Conservation (phyloP, 2,797 vertebrate genomes). For the Sphenodon punctatus region DNA sequence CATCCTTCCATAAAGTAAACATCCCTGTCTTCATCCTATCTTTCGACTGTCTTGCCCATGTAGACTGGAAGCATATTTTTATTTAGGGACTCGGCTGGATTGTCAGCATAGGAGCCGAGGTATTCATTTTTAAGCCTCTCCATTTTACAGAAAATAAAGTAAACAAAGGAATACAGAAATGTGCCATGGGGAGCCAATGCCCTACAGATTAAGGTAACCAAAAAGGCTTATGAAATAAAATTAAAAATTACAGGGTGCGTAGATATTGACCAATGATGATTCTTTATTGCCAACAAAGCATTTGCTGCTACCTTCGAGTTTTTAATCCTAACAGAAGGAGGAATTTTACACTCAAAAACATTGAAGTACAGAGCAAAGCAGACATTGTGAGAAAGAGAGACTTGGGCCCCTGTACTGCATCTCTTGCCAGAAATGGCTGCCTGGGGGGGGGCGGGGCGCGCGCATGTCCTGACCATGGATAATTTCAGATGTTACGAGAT, state of each 20-base stretch:
- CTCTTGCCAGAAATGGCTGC: too few species aligned
- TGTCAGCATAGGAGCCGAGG: accelerated
- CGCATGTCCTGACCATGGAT: too few species aligned
- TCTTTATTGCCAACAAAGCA: constrained; percentile 32
- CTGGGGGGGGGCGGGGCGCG: too few species aligned
- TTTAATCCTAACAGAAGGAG: constrained; percentile 15
- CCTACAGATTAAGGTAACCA: constrained; percentile 35
- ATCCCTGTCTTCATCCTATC: too few species aligned
- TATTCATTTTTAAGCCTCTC: constrained; percentile 6
- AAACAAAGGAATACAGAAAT: not conserved
- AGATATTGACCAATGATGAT: constrained; percentile 29
- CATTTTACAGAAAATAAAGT: not conserved
- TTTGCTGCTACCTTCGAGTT: constrained; percentile 39
- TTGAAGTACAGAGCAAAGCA: constrained; percentile 16
- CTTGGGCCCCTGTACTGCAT: constrained; percentile 7
- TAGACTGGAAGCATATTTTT: too few species aligned
- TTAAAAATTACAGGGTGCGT: not conserved
- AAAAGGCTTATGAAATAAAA: not conserved
- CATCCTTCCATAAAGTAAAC: too few species aligned
- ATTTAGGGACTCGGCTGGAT: too few species aligned
- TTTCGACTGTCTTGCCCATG: too few species aligned
- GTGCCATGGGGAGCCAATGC: not conserved
- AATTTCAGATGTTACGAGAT: too few species aligned
- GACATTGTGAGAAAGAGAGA: not conserved
- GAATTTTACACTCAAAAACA: accelerated